Evolutionary conservation across 2,888 invertebrate genomes (phyloP), one percentile per base, ranked within the genome.

Genomic region (Ornithoptera alexandrae): DNA sequence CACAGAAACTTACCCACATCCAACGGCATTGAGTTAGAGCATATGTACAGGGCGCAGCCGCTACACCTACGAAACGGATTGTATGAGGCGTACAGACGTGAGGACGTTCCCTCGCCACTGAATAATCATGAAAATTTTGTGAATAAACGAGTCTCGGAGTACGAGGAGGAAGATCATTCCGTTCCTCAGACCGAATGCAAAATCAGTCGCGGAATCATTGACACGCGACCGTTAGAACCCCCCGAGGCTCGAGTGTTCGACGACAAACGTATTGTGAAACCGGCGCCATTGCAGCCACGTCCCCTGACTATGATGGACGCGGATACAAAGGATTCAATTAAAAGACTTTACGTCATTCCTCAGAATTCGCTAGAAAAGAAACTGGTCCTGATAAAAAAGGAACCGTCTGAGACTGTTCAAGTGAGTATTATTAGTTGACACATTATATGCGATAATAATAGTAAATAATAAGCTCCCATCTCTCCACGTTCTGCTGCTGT

Each of bases 381-480:
- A 81, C 87, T 94, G 73, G 93, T 95, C 77, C 92, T 95, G 67
- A 94, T 94, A 72, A 95, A 95, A 82, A 95, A 93, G 82, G 93
- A 95, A 74, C 93, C 93, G 1, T 60, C 84, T 62, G 93, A 94
- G 68, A 76, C 91, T 82, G 83, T 86, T 69, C 91, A 91, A 79
- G 86, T 94, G 79, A 81, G 90, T 89, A 15, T 39, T 24, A 46
- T 39, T 30, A 57, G 22, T 64, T 17, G n/a, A 46, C 62, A 42
- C 36, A 57, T n/a, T 39, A 10, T 53, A 53, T 53, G 53, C 18
- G 3, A n/a, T 18, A 53, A 8, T 53, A n/a, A 53, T 53, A 53
- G 7, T 50, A 15, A 12, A 42, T 10, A 42, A 42, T 12, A 42
- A 12, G 15, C 15, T 1, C 12, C 15, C 46, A 46, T 46, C 15